Evolutionary conservation across 1,140 invertebrate genomes (phyloP).

Genomic region (Holotrichia oblita): DNA sequence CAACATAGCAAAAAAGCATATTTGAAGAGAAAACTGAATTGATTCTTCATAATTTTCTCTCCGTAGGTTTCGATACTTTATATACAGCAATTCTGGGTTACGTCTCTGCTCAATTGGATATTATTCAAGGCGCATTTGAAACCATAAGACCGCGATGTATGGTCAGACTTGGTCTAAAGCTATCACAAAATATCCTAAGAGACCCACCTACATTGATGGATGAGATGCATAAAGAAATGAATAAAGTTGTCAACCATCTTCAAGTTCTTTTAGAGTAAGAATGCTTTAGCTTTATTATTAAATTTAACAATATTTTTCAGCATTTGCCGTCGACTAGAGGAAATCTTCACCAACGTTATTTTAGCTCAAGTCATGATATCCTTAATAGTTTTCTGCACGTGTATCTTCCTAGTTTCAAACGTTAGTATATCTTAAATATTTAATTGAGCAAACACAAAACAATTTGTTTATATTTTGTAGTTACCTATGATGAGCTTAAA

Average conservation of each 20-base stretch:
- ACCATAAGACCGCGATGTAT: constrained; percentile 47
- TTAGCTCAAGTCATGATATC: constrained; percentile 42
- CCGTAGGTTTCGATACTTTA: constrained; percentile 45
- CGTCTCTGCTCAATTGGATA: constrained; percentile 44
- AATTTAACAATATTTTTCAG: constrained; percentile 22
- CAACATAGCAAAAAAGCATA: background rate
- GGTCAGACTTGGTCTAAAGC: constrained; percentile 38
- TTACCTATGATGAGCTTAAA: constrained; percentile 31
- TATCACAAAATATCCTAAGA: constrained; percentile 39
- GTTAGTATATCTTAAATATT: background rate
- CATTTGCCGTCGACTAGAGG: constrained; percentile 42
- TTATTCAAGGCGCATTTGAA: constrained; percentile 44
- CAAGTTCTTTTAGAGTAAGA: constrained; percentile 40
- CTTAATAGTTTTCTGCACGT: constrained; percentile 44
- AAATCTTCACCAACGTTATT: constrained; percentile 39
- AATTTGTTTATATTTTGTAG: background rate
- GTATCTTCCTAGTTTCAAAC: constrained; percentile 37
- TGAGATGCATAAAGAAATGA: constrained; percentile 47
- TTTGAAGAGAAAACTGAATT: background rate
- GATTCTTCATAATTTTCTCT: background rate
- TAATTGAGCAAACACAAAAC: background rate
- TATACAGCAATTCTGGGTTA: constrained; percentile 44
- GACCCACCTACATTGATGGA: constrained; percentile 39
- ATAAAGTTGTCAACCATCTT: constrained; percentile 46
- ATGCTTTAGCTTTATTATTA: background rate